These are phyloP conservation scores for Bibio marci DNA, from an alignment of 2,888 invertebrate genomes.

Conservation along the genomic window DNA sequence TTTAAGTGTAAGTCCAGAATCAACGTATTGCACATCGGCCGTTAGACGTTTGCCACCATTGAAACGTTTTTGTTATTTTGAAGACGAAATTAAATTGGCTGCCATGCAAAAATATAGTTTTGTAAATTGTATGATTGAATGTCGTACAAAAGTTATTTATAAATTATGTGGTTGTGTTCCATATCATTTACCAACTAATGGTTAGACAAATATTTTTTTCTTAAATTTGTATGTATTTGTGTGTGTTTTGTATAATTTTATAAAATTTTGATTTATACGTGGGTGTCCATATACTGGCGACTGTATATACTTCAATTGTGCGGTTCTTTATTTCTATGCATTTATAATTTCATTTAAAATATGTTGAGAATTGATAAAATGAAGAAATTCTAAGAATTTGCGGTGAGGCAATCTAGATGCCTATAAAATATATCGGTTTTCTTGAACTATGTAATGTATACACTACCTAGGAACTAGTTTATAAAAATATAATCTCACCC, in stretches of 20 bases:
- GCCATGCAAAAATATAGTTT: slow-evolving; percentile 37
- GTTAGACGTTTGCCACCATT: slow-evolving; percentile 32
- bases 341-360: too few relatives aligned
- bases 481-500: too few relatives aligned
- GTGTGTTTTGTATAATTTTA: not conserved
- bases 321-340: too few relatives aligned
- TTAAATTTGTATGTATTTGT: not conserved
- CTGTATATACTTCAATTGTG: too few relatives aligned
- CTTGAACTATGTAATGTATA: too few relatives aligned
- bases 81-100: slow-evolving; percentile 30
- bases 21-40: slow-evolving; percentile 41
- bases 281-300: not conserved
- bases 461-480: too few relatives aligned
- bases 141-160: slow-evolving; percentile 32
- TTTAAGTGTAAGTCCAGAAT: slow-evolving; percentile 42
- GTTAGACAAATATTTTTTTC: slow-evolving; percentile 14
- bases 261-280: too few relatives aligned
- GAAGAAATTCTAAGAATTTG: too few relatives aligned
- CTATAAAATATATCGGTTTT: too few relatives aligned
- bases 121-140: slow-evolving; percentile 45
- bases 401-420: too few relatives aligned
- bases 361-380: too few relatives aligned
- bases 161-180: slow-evolving; percentile 42
- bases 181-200: slow-evolving; percentile 33
- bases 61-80: slow-evolving; percentile 40